Conservation (phyloP, 92 coral and sea anemone species). For the Muricea muricata region DNA sequence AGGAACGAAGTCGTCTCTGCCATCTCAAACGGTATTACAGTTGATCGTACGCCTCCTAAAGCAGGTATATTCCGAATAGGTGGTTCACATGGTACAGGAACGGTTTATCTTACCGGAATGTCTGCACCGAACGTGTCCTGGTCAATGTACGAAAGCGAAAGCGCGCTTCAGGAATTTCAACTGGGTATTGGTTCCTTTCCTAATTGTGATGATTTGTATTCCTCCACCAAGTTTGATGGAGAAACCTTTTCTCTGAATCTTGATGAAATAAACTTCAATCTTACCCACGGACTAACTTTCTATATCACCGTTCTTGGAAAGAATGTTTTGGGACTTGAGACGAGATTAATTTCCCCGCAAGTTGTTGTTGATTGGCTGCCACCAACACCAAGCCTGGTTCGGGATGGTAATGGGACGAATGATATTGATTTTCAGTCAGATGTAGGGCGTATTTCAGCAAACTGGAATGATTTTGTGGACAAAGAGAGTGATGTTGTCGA, state of each 20-base stretch:
- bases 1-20: conserved; percentile 76
- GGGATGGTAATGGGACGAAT: conserved; percentile 76
- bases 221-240: conserved; percentile 59
- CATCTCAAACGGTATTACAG: conserved; percentile 89
- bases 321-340: conserved; percentile 83
- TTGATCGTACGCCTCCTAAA: conserved; percentile 84
- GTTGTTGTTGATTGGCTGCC: conserved; percentile 93
- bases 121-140: conserved; percentile 90
- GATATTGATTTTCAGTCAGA: conserved; percentile 79
- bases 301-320: conserved; percentile 78
- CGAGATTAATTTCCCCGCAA: conserved; percentile 75
- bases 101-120: conserved; percentile 65
- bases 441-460: conserved; percentile 64
- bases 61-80: conserved; percentile 65
- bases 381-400: conserved; percentile 73
- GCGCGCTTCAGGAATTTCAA: conserved; percentile 75
- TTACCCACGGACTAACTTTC: conserved; percentile 71
- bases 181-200: conserved; percentile 79
- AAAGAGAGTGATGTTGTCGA: conserved; percentile 77
- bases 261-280: conserved; percentile 75
- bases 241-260: conserved; percentile 70
- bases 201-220: conserved; percentile 67
- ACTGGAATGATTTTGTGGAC: conserved; percentile 85
- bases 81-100: conserved; percentile 69
- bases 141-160: conserved; percentile 85